Conservation (phyloP, 2,797 vertebrate species). For the Catostomus latipinnis region DNA sequence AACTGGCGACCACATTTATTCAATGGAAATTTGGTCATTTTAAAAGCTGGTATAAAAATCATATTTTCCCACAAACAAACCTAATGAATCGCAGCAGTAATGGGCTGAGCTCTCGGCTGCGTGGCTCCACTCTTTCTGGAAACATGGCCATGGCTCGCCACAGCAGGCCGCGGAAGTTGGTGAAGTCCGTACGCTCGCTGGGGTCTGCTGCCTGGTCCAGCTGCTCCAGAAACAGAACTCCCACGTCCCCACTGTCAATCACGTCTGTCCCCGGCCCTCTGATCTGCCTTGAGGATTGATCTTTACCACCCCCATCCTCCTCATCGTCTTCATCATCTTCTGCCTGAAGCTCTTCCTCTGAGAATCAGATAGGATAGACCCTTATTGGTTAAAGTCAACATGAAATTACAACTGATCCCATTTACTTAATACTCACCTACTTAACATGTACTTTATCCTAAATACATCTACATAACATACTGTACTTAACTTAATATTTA, state of each 20-base stretch:
- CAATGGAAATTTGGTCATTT: not conserved
- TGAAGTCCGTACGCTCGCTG: conserved; percentile 86
- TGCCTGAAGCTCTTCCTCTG: conserved; percentile 85
- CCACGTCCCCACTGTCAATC: conserved; percentile 75
- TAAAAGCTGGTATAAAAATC: not conserved
- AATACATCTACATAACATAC: too few species aligned
- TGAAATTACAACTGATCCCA: too few species aligned
- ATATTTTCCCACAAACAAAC: conserved; percentile 69
- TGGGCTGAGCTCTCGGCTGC: conserved; percentile 90
- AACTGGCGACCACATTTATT: not conserved
- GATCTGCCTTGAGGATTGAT: conserved; percentile 36
- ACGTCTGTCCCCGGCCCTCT: conserved; percentile 70
- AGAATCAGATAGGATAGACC: not conserved
- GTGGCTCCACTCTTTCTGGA: conserved; percentile 89
- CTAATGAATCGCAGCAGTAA: conserved; percentile 92
- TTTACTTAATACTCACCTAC: too few species aligned
- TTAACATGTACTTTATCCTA: too few species aligned
- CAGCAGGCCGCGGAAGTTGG: conserved; percentile 91
- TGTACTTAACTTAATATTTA: too few species aligned
- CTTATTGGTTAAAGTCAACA: too few species aligned
- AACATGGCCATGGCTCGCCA: conserved; percentile 91
- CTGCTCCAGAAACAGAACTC: conserved; percentile 82
- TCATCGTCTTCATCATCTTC: conserved; percentile 66
- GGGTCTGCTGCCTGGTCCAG: conserved; percentile 73
- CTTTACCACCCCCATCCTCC: not conserved